A percentile compares a stretch with the other conserved stretches of the same genome.
Conservation (phyloP, 2,797 vertebrate genomes). For the Smutsia gigantea region DNA sequence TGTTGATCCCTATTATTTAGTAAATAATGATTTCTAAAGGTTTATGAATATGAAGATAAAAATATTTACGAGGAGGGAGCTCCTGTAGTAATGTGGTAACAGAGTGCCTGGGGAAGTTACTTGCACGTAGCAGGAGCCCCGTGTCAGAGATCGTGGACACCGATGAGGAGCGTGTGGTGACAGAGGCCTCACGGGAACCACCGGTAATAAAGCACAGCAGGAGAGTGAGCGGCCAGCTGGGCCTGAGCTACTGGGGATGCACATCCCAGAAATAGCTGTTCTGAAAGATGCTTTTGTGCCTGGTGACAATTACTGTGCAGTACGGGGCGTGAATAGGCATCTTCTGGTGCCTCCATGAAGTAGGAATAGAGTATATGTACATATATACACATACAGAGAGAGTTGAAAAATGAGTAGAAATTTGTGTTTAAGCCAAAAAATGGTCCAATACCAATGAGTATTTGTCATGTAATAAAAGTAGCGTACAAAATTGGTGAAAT, state of each 20-base stretch:
- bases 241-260: background rate
- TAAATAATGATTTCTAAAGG: background rate
- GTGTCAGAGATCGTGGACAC: background rate
- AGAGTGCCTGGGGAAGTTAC: background rate
- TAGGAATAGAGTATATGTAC: too few species aligned
- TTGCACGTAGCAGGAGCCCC: background rate
- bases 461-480: background rate
- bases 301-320: rapidly evolving
- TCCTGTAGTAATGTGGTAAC: background rate
- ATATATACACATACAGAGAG: too few species aligned
- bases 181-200: rapidly evolving
- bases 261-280: background rate
- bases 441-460: background rate
- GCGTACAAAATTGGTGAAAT: background rate
- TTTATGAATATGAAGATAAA: background rate
- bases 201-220: rapidly evolving
- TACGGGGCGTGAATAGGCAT: background rate
- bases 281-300: background rate
- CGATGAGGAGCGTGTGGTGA: background rate
- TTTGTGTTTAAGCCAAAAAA: background rate
- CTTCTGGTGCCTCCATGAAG: background rate
- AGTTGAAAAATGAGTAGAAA: too few species aligned
- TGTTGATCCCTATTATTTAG: background rate
- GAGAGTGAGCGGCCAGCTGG: background rate
- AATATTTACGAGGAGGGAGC: background rate